Evolutionary conservation across 2,888 invertebrate species (phyloP).

Genomic region (Idaea biselata): DNA sequence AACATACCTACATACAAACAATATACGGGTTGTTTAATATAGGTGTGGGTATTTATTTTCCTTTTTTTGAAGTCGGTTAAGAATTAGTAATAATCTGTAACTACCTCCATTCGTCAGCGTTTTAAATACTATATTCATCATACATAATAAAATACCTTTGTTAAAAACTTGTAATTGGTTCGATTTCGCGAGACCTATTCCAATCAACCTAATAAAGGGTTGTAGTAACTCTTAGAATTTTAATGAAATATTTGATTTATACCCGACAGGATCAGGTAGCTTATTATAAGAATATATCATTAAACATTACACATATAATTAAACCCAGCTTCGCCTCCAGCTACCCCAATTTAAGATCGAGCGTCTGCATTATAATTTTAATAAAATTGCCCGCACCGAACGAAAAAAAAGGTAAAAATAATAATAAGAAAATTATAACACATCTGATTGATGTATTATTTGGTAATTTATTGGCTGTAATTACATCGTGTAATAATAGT

Average conservation of each 20-base stretch:
- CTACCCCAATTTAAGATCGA: slow-evolving; percentile 74
- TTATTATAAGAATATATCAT: slow-evolving; percentile 80
- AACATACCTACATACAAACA: no score
- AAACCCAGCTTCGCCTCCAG: slow-evolving; percentile 71
- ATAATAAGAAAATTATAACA: slow-evolving; percentile 77
- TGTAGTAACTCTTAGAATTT: slow-evolving; percentile 64
- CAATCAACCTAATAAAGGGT: slow-evolving; percentile 67
- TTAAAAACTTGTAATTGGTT: slow-evolving; percentile 46
- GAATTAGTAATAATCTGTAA: no score
- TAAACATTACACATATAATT: slow-evolving; percentile 80
- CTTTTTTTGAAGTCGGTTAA: no score
- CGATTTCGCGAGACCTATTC: slow-evolving; percentile 59
- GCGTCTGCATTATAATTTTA: slow-evolving; percentile 75
- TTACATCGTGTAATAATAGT: slow-evolving; percentile 79
- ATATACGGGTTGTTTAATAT: no score
- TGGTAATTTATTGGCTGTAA: slow-evolving; percentile 79
- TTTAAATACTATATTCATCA: slow-evolving; percentile 58
- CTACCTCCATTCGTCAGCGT: slow-evolving; percentile 48
- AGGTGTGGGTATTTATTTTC: no score
- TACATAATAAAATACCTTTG: no score
- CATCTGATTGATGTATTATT: slow-evolving; percentile 81
- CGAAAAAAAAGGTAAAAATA: slow-evolving; percentile 60
- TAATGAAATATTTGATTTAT: slow-evolving; percentile 81
- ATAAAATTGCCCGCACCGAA: slow-evolving; percentile 73
- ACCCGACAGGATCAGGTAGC: slow-evolving; percentile 75